Base-by-base conservation (phyloP, 2,888 invertebrate genomes). In the Cephus sareptanus region DNA sequence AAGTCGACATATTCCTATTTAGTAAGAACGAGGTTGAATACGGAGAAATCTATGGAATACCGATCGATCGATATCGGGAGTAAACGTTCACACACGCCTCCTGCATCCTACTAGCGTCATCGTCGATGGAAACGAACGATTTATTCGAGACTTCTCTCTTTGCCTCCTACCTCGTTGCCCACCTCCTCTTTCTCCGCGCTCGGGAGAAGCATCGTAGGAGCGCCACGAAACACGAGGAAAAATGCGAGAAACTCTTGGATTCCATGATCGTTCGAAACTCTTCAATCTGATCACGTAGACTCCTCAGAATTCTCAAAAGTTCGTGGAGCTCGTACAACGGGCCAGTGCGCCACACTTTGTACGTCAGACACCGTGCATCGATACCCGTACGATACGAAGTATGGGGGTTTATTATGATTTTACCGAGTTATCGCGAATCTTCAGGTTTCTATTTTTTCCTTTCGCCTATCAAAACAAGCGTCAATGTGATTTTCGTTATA, bases 1-100 rank as follows among this genome's bases (percentile, higher is more conserved):
- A 89, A 88, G 88, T 86, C 87, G 85, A 87, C 87, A 87, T 86
- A 86, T 85, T 87, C 87, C 87, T 88, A 86, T 89, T 89, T 88
- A 87, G 87, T 88, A 85, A 86, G 87, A 89, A 87, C 87, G 84
- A 86, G 87, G 85, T 87, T 86, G 85, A 86, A 85, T 84, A 84
- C 85, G 86, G 86, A 86, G 88, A 90, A 89, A 88, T 88, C 87
- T 83, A 84, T 84, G 85, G 85, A 85, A 88, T 86, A 87, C 85
- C 87, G 88, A 89, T 89, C 89, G 88, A 89, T 89, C 89, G 87
- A 89, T 88, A 89, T 87, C 86, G 78, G 78, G 71, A 31, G 71
- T 56, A 56, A 56, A 56, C 56, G 56, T 56, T 56, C 23, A 56
- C 56, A 56, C 56, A 56, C 56, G 56, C 56, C 56, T 56, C 56